A percentile compares a stretch with the other conserved stretches of the same genome.
phyloP scores from a whole-genome alignment of 2,888 invertebrate species.

The Gandaritis pyraliata region DNA sequence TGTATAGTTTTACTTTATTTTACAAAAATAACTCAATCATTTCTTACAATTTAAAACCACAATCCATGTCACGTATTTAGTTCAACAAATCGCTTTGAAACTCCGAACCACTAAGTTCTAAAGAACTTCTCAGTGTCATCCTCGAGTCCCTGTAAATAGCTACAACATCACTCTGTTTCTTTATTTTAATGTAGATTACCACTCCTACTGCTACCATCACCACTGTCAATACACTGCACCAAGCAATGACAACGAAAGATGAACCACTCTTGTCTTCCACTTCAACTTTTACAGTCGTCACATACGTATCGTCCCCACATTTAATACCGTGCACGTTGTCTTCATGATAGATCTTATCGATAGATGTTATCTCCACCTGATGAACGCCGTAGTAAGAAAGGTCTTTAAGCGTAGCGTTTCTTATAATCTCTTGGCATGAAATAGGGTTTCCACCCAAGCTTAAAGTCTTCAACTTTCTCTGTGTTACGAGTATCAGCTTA shows the following conservation, averaged over 20 bases:
- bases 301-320: constrained; percentile 58
- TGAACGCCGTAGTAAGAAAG: constrained; percentile 43
- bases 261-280: constrained; percentile 13
- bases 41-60: constrained; percentile 3
- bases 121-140: constrained; percentile 53
- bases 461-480: constrained; percentile 57
- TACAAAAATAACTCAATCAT: not conserved
- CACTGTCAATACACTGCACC: constrained; percentile 30
- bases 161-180: constrained; percentile 22
- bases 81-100: constrained; percentile 38
- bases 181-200: constrained; percentile 24
- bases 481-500: constrained; percentile 55
- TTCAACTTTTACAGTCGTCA: constrained; percentile 33
- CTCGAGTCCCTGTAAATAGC: constrained; percentile 47
- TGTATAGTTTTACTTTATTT: not conserved
- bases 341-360: constrained; percentile 72
- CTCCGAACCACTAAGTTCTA: constrained; percentile 55
- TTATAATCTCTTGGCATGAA: constrained; percentile 68
- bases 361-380: constrained; percentile 66
- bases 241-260: constrained; percentile 39
- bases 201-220: constrained; percentile 28
- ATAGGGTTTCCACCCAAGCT: constrained; percentile 76
- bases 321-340: constrained; percentile 76
- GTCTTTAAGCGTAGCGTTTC: constrained; percentile 48
- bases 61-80: constrained; percentile 39